Evolutionary conservation across 1,140 invertebrate species (phyloP).

Genomic region (Babylonia areolata): DNA sequence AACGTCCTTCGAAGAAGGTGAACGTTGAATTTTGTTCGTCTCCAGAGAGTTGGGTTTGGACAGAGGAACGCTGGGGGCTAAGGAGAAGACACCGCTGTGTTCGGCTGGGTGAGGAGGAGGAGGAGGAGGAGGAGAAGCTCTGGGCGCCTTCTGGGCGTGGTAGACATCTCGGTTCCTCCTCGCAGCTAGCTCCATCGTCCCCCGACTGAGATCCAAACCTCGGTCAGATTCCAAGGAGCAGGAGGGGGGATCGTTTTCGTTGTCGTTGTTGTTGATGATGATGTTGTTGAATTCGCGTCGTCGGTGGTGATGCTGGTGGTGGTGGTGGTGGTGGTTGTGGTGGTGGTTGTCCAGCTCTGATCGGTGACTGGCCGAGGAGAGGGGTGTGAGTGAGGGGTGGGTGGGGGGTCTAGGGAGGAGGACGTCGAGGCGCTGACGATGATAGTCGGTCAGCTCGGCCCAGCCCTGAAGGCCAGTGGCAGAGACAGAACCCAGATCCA

Average conservation of each 20-base stretch:
- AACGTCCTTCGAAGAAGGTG: constrained; percentile 51
- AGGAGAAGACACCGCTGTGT: neutral
- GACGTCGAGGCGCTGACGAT: neutral
- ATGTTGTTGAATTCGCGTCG: neutral
- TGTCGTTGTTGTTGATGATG: too few species aligned
- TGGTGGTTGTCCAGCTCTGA: neutral
- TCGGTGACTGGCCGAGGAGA: too few species aligned
- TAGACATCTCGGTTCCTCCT: too few species aligned
- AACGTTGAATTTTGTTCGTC: neutral
- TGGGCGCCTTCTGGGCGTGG: neutral
- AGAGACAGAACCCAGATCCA: neutral
- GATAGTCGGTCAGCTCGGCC: neutral
- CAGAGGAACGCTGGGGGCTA: neutral
- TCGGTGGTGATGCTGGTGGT: too few species aligned
- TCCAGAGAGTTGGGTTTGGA: neutral
- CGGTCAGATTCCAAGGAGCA: neutral
- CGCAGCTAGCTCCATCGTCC: neutral
- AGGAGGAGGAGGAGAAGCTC: too few species aligned
- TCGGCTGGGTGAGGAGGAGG: too few species aligned
- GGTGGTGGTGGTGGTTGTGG: neutral
- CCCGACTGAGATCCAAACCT: constrained; percentile 20
- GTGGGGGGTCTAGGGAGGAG: neutral
- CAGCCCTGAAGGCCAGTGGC: neutral
- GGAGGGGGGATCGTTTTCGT: too few species aligned
- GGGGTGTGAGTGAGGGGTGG: too few species aligned